Evolutionary conservation across 2,888 invertebrate species (phyloP), one percentile per base, ranked within the genome.

Genomic region (Aphidius colemani): DNA sequence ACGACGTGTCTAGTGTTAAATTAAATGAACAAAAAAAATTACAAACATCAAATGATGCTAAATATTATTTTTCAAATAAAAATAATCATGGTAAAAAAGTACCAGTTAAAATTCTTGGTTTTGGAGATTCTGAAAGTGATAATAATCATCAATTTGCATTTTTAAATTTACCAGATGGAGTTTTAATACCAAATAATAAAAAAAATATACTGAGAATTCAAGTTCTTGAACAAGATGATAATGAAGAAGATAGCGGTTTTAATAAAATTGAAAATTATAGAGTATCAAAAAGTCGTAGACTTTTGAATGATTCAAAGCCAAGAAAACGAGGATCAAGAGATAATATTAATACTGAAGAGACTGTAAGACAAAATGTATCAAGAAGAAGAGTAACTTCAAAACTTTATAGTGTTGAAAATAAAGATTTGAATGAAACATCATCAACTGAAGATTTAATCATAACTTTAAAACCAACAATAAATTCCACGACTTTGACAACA

Each of bases 91-190:
- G 65, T 40, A 45, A 72, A 45, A 65, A 69, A 61, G 68, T 72
- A 39, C 71, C 72, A 48, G 70, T 71, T 39, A 70, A 62, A 60
- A 65, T 74, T 53, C 60, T 72, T 63, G 69, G 68, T 67, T 68
- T 68, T 63, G 53, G 63, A 13, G 59, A 65, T 30, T 66, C 64
- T 61, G 70, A 70, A 40, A 68, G 67, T 43, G 53, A 66, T 1
- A 63, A 60, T 7, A 53, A 60, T 44, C 58, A 67, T 57, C 30
- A 65, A 64, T 53, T 66, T 66, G 50, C 70, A 70, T 46, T 69
- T 13, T 66, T 72, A 46, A 69, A 70, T 41, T 65, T 72, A 30
- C 72, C 74, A 4, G 68, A 70, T 55, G 68, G 49, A 41, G 70
- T 63, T 53, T 44, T 73, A 2, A 70, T 68, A 48, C 67, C 69